A percentile compares a stretch with the other conserved stretches of the same genome.
Evolutionary conservation across 2,797 vertebrate species (phyloP).

Genomic region (Gymnothorax reevesii): DNA sequence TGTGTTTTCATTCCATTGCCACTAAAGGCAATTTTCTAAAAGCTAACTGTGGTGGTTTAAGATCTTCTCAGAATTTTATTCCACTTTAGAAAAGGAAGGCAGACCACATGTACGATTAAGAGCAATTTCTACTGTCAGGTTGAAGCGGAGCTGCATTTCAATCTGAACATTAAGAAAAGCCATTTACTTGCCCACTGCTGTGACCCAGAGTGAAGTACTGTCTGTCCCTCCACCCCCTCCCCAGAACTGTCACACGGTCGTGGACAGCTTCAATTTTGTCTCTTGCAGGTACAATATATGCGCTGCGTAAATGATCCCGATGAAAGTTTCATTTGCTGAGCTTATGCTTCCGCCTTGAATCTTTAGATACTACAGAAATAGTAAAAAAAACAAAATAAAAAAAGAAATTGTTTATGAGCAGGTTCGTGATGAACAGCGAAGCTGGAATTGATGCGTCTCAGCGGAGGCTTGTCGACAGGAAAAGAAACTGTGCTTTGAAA

Average conservation of each 20-base stretch:
- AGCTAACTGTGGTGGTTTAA: not conserved
- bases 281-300: not conserved
- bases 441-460: not conserved
- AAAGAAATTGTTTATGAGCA: not conserved
- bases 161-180: conserved; percentile 13
- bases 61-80: not conserved
- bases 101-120: not conserved
- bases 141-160: not conserved
- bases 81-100: not conserved
- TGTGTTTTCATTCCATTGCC: not conserved
- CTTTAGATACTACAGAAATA: not conserved
- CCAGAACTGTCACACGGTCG: not conserved
- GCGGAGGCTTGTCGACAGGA: not conserved
- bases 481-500: not conserved
- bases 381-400: not conserved
- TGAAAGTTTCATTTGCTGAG: conserved; percentile 10
- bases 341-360: conserved; percentile 1
- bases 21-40: conserved; percentile 15
- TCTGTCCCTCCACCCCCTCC: not conserved
- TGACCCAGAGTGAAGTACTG: not conserved
- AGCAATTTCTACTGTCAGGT: not conserved
- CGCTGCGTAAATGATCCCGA: not conserved
- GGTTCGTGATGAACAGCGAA: not conserved
- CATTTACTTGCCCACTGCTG: not conserved
- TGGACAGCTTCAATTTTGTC: not conserved